Conservation (phyloP, 1,140 invertebrate species). For the Limonius californicus region DNA sequence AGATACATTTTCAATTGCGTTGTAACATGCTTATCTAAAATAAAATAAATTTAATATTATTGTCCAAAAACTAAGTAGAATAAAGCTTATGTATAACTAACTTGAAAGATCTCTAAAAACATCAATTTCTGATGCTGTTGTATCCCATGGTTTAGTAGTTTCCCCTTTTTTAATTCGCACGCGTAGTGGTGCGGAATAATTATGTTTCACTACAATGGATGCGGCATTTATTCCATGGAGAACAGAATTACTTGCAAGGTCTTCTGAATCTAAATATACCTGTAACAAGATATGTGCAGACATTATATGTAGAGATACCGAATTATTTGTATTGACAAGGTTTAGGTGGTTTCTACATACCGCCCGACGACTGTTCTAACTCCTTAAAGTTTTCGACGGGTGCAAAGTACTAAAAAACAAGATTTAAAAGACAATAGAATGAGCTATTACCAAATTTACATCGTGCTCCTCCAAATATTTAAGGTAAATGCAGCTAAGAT, state of each 20-base stretch:
- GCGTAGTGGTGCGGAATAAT: constrained; percentile 78
- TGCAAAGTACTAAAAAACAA: too few relatives aligned
- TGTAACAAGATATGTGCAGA: constrained; percentile 45
- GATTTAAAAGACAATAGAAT: background rate
- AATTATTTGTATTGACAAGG: too few relatives aligned
- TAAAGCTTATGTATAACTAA: constrained; percentile 44
- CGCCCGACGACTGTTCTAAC: too few relatives aligned
- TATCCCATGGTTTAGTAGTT: constrained; percentile 69
- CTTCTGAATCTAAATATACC: constrained; percentile 62
- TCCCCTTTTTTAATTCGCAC: constrained; percentile 62
- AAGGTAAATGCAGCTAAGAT: background rate
- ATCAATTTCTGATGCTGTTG: constrained; percentile 75
- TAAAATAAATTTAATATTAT: background rate
- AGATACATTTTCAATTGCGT: constrained; percentile 77
- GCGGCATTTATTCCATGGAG: constrained; percentile 77
- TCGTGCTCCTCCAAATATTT: background rate
- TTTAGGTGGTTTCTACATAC: too few relatives aligned
- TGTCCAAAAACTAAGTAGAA: too few relatives aligned
- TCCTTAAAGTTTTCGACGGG: too few relatives aligned
- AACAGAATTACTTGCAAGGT: constrained; percentile 68
- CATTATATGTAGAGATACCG: too few relatives aligned
- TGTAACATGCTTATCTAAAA: constrained; percentile 59
- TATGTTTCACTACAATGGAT: constrained; percentile 77
- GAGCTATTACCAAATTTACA: background rate
- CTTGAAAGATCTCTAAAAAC: constrained; percentile 90